Base-by-base conservation (phyloP, 2,113 vertebrate genomes). In the Mesoclemmys tuberculata region DNA sequence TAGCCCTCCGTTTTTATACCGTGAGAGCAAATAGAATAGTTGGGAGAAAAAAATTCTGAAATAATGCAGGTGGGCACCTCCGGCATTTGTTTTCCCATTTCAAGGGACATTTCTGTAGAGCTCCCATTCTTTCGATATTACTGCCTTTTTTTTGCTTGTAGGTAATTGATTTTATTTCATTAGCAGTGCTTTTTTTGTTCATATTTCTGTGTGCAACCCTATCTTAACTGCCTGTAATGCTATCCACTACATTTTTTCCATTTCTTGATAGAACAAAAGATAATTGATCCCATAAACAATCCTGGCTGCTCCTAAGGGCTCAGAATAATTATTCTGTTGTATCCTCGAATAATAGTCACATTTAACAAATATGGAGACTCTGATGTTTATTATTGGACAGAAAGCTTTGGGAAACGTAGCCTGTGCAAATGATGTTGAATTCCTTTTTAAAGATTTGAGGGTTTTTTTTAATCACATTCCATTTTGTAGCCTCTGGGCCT, bases 241-340 rank as follows among this genome's bases (percentile, higher is more conserved):
- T 91, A 93, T 55, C 56, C 29, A 84, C 49, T 88, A 82, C 0
- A 64, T 94, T 82, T 88, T 92, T 82, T 84, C 26, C n/a, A 71
- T 71, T 27, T 78, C 80, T 61, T 79, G 44, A 87, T 9, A 91
- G 31, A 38, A 86, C 82, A 90, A 74, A 92, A 88, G 68, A 89
- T 82, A 18, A 75, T 5, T 49, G 27, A 74, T 82, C 48, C 84
- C 90, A 82, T 38, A 90, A 94, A 82, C 54, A 88, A 90, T 51
- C 54, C 51, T 93, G 90, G 41, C 49, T 93, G n/a, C 61, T 96
- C 85, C 24, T 54, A 92, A 94, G 68, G n/a, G 84, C 16, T 96
- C 46, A 22, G 81, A 94, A 27, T 86, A 90, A 95, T 95, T 92
- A 78, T 49, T 61, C 8, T 82, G 4, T 82, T 75, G 19, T 95